phyloP scores from a whole-genome alignment of 2,888 invertebrate genomes.

The Cyclophora punctaria region DNA sequence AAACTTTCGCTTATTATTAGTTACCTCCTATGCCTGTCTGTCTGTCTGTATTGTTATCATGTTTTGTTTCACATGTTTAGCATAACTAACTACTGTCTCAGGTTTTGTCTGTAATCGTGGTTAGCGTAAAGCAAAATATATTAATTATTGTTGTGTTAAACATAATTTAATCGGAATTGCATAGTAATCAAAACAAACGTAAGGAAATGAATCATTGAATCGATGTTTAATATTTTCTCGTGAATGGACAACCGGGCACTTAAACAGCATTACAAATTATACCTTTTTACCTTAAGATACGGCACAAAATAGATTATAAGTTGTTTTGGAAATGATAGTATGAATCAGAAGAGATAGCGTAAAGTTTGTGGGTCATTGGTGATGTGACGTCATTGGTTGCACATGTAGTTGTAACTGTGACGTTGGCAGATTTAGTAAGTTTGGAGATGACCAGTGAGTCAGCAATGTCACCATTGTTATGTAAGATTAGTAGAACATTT shows the following conservation, averaged over 20 bases:
- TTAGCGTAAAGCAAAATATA: too few relatives aligned
- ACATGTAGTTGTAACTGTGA: constrained; percentile 1
- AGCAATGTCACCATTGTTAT: too few relatives aligned
- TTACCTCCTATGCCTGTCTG: background rate
- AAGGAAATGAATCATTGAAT: background rate
- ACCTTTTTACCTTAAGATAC: background rate
- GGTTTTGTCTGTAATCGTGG: too few relatives aligned
- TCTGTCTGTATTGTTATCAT: too few relatives aligned
- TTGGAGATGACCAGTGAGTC: too few relatives aligned
- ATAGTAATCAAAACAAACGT: constrained; percentile 17
- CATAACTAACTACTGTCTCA: too few relatives aligned
- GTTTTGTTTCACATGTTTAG: too few relatives aligned
- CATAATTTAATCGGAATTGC: too few relatives aligned
- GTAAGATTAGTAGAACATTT: too few relatives aligned
- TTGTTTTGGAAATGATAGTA: constrained; percentile 11
- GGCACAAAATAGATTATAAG: background rate
- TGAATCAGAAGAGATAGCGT: constrained; percentile 21
- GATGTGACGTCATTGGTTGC: constrained; percentile 11
- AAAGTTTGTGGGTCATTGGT: constrained; percentile 17
- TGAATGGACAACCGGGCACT: background rate
- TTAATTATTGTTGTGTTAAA: too few relatives aligned
- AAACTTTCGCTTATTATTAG: constrained; percentile 14
- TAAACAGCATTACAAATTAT: background rate
- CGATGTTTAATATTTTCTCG: constrained; percentile 9
- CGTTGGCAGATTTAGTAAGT: background rate